phyloP scores from a whole-genome alignment of 2,113 vertebrate genomes.

The Ctenomys sociabilis region DNA sequence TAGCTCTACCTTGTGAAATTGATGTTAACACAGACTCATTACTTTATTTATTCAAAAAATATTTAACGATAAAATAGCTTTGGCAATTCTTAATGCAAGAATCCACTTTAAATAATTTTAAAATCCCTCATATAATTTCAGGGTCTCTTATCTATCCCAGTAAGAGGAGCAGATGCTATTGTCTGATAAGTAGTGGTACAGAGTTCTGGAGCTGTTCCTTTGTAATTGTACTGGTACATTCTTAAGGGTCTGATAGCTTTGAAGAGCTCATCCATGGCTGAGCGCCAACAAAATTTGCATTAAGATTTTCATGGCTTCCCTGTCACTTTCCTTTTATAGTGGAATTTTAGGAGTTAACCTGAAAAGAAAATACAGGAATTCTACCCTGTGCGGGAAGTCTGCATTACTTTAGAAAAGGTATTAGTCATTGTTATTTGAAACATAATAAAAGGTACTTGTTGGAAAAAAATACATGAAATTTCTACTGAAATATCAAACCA shows the following conservation, averaged over 20 bases:
- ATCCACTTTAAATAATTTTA: neutral
- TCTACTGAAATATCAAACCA: conserved; percentile 64
- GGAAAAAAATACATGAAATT: conserved; percentile 47
- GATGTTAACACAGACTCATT: neutral
- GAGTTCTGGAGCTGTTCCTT: neutral
- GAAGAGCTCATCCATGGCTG: neutral
- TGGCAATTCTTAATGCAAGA: conserved; percentile 31
- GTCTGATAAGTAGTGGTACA: neutral
- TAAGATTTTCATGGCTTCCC: neutral
- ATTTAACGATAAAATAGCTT: neutral
- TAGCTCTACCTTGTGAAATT: neutral
- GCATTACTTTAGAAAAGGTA: conserved; percentile 44
- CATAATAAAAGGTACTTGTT: conserved; percentile 53
- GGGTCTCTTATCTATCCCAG: neutral
- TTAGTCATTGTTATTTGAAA: conserved; percentile 51
- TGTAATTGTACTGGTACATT: neutral
- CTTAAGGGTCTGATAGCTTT: neutral
- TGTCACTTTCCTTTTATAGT: conserved; percentile 56
- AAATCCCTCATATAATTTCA: conserved; percentile 51
- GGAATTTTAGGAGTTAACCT: conserved; percentile 5
- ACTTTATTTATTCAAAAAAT: conserved; percentile 42
- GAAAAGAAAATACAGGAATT: conserved; percentile 47
- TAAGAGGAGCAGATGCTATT: conserved; percentile 22
- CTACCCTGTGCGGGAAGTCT: neutral
- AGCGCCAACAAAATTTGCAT: conserved; percentile 4